Conservation (phyloP, 1,140 invertebrate genomes). For the Zaprionus nigranus region DNA sequence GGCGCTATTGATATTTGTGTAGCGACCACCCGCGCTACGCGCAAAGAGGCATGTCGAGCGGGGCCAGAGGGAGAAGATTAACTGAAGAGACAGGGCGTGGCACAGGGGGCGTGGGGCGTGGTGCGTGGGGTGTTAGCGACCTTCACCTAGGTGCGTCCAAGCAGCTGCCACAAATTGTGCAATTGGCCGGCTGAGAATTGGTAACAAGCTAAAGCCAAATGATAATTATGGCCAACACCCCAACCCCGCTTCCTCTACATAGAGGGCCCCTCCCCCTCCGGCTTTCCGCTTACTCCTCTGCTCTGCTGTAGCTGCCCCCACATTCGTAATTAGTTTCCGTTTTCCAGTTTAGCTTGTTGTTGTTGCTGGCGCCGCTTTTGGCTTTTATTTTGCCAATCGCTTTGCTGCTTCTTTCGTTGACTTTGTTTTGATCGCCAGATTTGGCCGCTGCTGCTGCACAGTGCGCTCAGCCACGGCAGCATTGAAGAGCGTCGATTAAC, state of each 20-base stretch:
- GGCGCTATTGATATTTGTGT: conserved; percentile 11
- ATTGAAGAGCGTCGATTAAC: background rate
- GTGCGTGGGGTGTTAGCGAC: conserved; percentile 8
- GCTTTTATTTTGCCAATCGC: conserved; percentile 34
- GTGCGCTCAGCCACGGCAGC: background rate
- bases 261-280: no score
- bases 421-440: conserved; percentile 44
- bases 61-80: background rate
- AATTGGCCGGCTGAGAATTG: conserved; percentile 51
- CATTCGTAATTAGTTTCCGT: conserved; percentile 30
- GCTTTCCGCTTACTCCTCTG: background rate
- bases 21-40: conserved; percentile 6
- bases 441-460: conserved; percentile 22
- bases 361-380: conserved; percentile 15
- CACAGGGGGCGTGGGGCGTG: background rate
- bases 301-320: background rate
- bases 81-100: background rate
- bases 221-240: conserved; percentile 31
- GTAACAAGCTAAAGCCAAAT: conserved; percentile 54
- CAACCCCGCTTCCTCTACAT: background rate
- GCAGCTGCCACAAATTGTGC: conserved; percentile 9
- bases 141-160: conserved; percentile 55
- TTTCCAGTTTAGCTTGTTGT: conserved; percentile 34
- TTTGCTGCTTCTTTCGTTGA: conserved; percentile 30
- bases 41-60: background rate